A percentile compares a stretch with the other conserved stretches of the same genome.
Evolutionary conservation across 2,113 vertebrate genomes (phyloP).

Genomic region (Corapipo altera): DNA sequence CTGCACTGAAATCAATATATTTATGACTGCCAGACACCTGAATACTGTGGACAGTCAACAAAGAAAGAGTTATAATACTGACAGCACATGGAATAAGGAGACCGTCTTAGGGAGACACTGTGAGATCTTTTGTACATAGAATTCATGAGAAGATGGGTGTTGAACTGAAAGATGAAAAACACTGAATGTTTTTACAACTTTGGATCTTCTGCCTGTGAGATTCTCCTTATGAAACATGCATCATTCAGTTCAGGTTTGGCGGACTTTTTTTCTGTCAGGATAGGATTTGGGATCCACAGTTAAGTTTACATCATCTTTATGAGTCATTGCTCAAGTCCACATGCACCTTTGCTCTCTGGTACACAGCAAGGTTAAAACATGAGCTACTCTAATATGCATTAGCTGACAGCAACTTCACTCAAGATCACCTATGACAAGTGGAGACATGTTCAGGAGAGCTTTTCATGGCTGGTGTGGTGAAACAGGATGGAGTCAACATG

Average conservation of each 20-base stretch:
- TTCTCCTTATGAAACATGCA: background rate
- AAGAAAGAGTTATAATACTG: background rate
- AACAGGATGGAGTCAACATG: background rate
- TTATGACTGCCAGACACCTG: background rate
- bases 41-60: background rate
- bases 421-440: background rate
- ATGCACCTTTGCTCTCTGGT: background rate
- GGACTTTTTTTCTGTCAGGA: background rate
- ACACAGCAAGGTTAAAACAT: background rate
- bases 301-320: background rate
- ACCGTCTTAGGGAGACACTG: background rate
- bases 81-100: background rate
- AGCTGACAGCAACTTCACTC: conserved; percentile 14
- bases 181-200: background rate
- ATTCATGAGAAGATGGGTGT: background rate
- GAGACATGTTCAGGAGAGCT: background rate
- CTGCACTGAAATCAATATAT: background rate
- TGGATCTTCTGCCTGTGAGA: background rate
- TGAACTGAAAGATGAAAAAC: background rate
- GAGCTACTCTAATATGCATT: background rate
- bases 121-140: background rate
- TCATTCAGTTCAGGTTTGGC: background rate
- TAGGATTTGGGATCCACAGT: background rate
- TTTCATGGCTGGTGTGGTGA: background rate
- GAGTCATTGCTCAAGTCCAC: background rate